Evolutionary conservation across 2,113 vertebrate species (phyloP).

Genomic region (Crocuta crocuta): DNA sequence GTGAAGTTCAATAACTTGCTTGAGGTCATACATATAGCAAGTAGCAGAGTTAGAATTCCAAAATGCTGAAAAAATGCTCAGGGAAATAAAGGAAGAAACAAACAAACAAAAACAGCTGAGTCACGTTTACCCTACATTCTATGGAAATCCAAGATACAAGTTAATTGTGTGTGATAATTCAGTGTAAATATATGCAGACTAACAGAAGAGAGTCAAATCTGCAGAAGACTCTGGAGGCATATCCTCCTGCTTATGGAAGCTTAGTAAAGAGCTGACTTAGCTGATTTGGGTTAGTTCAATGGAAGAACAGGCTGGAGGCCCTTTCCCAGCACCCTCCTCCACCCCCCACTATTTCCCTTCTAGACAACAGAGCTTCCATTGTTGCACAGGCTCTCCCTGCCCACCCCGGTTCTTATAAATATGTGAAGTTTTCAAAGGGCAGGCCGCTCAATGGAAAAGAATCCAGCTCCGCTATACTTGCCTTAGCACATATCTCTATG

Average conservation of each 20-base stretch:
- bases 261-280: neutral
- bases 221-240: neutral
- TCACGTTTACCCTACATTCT: neutral
- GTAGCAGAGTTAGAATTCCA: neutral
- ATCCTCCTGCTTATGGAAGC: neutral
- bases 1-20: neutral
- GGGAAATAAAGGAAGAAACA: neutral
- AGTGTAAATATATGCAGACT: neutral
- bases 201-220: neutral
- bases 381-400: neutral
- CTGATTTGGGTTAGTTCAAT: neutral
- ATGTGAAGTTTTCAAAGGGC: neutral
- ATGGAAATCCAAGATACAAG: neutral
- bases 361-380: neutral
- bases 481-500: neutral
- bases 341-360: neutral
- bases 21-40: neutral
- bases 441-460: neutral
- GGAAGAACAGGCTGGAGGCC: neutral
- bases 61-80: neutral
- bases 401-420: neutral
- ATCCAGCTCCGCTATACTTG: neutral
- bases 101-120: neutral
- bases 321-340: fast-evolving
- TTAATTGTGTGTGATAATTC: neutral